Percentiles rank a stretch among this genome's conserved stretches.
Conservation (phyloP, 2,888 invertebrate species). For the Drosophila anceps region DNA sequence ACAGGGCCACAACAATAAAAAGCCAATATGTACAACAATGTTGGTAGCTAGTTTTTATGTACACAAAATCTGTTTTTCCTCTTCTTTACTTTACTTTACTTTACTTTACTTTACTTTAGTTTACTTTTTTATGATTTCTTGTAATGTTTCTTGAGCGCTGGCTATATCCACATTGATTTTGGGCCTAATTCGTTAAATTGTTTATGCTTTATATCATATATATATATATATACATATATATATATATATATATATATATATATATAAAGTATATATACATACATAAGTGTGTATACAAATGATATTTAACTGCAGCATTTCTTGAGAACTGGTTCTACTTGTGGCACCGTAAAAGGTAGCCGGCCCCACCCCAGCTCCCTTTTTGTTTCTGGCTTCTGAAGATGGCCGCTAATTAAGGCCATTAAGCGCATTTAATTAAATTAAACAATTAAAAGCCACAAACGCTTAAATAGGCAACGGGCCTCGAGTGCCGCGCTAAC, state of each 20-base stretch:
- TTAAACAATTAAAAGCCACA: constrained; percentile 75
- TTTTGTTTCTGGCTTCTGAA: constrained; percentile 12
- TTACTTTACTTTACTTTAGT: constrained; percentile 1
- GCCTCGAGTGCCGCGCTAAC: constrained; percentile 48
- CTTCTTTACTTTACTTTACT: background rate
- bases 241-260: background rate
- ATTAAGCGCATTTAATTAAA: constrained; percentile 78
- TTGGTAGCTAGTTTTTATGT: constrained; percentile 39
- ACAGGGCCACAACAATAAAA: constrained; percentile 42
- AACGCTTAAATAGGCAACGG: constrained; percentile 64
- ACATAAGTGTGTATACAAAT: too few relatives aligned
- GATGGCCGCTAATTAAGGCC: constrained; percentile 69
- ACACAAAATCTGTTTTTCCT: constrained; percentile 7
- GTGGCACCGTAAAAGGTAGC: constrained; percentile 51
- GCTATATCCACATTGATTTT: constrained; percentile 36
- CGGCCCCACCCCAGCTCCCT: constrained; percentile 7
- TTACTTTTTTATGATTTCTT: constrained; percentile 23
- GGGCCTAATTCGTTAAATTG: constrained; percentile 34
- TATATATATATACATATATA: background rate
- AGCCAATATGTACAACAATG: constrained; percentile 44
- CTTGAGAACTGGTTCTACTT: constrained; percentile 43
- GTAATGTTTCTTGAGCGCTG: background rate
- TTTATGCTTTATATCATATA: constrained; percentile 3
- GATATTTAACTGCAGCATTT: constrained; percentile 28
- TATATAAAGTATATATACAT: too few relatives aligned